Percentiles rank a stretch among this genome's conserved stretches.
Evolutionary conservation across 2,797 vertebrate species (phyloP).

Genomic region (Smutsia temminckii): DNA sequence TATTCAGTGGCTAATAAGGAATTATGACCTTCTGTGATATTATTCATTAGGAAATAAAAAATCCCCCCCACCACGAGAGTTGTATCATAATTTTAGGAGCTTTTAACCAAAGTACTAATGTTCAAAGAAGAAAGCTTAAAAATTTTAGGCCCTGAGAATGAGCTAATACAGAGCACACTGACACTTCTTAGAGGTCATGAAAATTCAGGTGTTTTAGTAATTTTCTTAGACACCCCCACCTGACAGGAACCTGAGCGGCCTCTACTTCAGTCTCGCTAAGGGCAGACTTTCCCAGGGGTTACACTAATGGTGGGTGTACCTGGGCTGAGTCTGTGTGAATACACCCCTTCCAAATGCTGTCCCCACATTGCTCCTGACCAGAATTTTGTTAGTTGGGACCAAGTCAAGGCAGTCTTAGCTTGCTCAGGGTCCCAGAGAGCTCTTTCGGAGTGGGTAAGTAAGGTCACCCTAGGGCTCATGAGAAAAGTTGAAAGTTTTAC

Average conservation of each 20-base stretch:
- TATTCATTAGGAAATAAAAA: slow-evolving; percentile 74
- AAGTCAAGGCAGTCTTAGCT: not conserved
- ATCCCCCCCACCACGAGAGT: not conserved
- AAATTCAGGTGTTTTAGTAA: not conserved
- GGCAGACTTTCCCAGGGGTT: not conserved
- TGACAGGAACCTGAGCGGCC: not conserved
- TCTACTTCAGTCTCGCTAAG: not conserved
- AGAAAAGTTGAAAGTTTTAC: not conserved
- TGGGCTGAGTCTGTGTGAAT: not conserved
- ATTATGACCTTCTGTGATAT: slow-evolving; percentile 4
- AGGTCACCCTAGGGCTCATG: not conserved
- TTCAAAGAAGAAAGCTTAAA: slow-evolving; percentile 17
- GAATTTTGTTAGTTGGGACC: not conserved
- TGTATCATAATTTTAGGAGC: slow-evolving; percentile 50
- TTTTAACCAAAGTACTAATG: slow-evolving; percentile 47
- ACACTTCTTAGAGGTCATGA: not conserved
- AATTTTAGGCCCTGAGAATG: not conserved
- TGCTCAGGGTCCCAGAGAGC: not conserved
- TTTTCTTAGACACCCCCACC: not conserved
- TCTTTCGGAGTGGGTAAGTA: not conserved
- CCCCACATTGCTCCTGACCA: too few relatives aligned
- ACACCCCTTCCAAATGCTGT: not conserved
- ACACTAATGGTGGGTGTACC: not conserved
- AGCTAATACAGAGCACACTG: not conserved
- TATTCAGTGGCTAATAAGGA: slow-evolving; percentile 56